Base-by-base conservation (phyloP, 2,113 vertebrate genomes). In the Hippolais icterina region DNA sequence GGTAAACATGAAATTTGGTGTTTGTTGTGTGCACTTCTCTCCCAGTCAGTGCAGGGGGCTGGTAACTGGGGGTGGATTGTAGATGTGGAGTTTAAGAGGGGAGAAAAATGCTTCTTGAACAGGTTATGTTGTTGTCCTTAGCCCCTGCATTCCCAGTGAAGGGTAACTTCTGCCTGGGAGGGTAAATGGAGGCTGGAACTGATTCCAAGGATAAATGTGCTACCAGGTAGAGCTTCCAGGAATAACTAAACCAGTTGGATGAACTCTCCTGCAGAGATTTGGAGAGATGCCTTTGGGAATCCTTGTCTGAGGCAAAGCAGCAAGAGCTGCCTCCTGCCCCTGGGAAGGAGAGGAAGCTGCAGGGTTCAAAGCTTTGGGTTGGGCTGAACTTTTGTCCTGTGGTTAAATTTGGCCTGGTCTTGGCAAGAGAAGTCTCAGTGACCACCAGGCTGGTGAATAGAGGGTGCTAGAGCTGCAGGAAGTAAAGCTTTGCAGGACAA, bases 1-100 rank as follows among this genome's bases (percentile, higher is more conserved):
- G 99, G 99, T 99, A 98, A 97, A 63, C 20, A 13, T 5, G 3
- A 10, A 21, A 35, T 72, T 61, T n/a, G 28, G 42, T 23, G n/a
- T 31, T 79, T 93, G 24, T 35, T 24, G 6, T 28, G 46, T 17
- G 35, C 6, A 2, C 8, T 70, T 20, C 24, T 91, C 68, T 41
- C 33, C 44, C 29, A 6, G 13, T 44, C 50, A 54, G 69, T 33
- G 65, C 35, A 31, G 50, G 25, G 46, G 27, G 24, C 39, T 59
- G 35, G 10, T 16, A 11, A 15, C 0, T 60, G 21, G 25, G 54
- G 31, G 6, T 50, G 76, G 23, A 1, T 14, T 60, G 4, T 1
- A 64, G 17, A 42, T 78, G 59, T 49, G 42, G 56, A 9, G 44
- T 60, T 33, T 52, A 15, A 21, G 29, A 37, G 31, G n/a, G 35